Percentiles rank a stretch among this genome's conserved stretches.
phyloP scores from a whole-genome alignment of 2,888 invertebrate species.

The Dryococelus australis region DNA sequence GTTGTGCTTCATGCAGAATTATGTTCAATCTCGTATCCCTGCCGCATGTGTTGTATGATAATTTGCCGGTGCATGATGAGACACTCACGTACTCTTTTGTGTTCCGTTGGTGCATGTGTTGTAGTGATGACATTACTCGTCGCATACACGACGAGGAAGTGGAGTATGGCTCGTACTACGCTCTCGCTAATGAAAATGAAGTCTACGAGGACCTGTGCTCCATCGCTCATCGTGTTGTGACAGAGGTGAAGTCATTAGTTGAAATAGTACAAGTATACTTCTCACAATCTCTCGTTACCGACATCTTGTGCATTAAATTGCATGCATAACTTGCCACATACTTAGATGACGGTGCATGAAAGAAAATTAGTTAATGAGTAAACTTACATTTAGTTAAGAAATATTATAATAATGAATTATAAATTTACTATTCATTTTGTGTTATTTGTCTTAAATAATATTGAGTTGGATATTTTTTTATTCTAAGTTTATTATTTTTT shows the following conservation, averaged over 20 bases:
- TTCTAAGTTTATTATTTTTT: no score
- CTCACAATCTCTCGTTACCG: no score
- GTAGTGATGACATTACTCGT: slow-evolving; percentile 55
- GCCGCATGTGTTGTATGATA: background rate
- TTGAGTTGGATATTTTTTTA: no score
- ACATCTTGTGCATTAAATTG: no score
- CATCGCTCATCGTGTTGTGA: slow-evolving; percentile 67
- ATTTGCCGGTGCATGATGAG: background rate
- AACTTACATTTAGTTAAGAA: no score
- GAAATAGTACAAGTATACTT: no score
- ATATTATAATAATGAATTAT: no score
- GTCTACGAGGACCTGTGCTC: slow-evolving; percentile 94
- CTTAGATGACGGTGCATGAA: no score
- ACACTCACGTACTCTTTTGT: slow-evolving; percentile 12
- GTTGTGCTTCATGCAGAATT: background rate
- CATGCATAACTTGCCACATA: no score
- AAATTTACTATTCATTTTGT: no score
- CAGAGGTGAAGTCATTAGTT: slow-evolving; percentile 56
- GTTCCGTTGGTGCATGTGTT: slow-evolving; percentile 45
- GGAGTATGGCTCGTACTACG: slow-evolving; percentile 73
- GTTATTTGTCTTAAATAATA: no score
- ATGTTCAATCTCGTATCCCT: background rate
- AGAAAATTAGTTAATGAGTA: no score
- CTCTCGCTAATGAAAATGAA: slow-evolving; percentile 84
- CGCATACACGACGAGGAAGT: slow-evolving; percentile 56